Conservation (phyloP, 1,140 invertebrate genomes). For the Philaenus spumarius region DNA sequence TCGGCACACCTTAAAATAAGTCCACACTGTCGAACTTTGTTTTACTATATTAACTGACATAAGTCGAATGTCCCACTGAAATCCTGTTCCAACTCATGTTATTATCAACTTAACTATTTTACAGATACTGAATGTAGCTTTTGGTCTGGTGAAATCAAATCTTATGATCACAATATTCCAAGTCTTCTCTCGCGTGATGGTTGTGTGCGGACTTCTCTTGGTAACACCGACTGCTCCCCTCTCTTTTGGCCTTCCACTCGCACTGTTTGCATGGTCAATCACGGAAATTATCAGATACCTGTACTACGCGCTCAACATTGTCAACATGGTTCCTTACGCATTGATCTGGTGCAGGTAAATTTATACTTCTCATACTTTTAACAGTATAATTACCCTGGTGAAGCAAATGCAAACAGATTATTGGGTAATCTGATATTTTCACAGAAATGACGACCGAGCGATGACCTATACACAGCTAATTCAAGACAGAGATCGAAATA, state of each 20-base stretch:
- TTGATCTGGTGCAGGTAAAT: constrained; percentile 65
- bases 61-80: too few relatives aligned
- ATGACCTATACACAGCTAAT: too few relatives aligned
- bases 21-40: too few relatives aligned
- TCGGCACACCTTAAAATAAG: too few relatives aligned
- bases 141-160: constrained; percentile 77
- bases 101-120: constrained; percentile 33
- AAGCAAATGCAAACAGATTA: too few relatives aligned
- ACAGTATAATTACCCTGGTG: not conserved
- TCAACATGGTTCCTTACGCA: constrained; percentile 63
- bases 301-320: constrained; percentile 79
- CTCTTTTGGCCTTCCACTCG: constrained; percentile 65
- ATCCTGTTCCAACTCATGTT: too few relatives aligned
- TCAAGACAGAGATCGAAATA: too few relatives aligned
- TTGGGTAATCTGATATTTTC: too few relatives aligned
- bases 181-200: constrained; percentile 81
- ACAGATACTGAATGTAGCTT: constrained; percentile 72
- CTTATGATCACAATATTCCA: constrained; percentile 75
- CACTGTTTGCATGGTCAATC: constrained; percentile 83
- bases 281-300: constrained; percentile 93
- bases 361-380: too few relatives aligned
- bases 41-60: too few relatives aligned
- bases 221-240: constrained; percentile 54
- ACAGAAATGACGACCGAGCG: too few relatives aligned
- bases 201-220: constrained; percentile 77